These are phyloP conservation scores for Hedychridium roseum DNA, from an alignment of 2,888 invertebrate species.

Conservation along the genomic window DNA sequence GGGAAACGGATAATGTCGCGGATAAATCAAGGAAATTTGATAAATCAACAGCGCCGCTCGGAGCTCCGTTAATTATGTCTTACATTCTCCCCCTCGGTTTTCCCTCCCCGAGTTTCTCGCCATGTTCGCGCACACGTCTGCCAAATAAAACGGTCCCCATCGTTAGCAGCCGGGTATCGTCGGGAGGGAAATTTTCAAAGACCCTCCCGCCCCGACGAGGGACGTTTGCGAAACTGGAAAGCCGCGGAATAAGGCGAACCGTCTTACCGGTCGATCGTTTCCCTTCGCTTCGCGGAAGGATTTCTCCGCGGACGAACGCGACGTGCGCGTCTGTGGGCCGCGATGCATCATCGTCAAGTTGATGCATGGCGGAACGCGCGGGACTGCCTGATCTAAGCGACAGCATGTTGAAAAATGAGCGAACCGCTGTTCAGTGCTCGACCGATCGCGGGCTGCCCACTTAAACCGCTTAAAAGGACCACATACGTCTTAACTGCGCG, in stretches of 20 bases:
- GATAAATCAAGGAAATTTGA: slow-evolving; percentile 59
- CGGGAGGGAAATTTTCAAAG: background rate
- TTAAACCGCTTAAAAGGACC: too few species aligned
- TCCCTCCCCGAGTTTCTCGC: background rate
- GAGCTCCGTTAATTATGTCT: slow-evolving; percentile 27
- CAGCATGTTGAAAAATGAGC: slow-evolving; percentile 4
- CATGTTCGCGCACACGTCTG: background rate
- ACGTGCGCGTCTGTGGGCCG: too few species aligned
- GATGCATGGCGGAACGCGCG: slow-evolving; percentile 4
- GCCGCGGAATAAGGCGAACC: too few species aligned
- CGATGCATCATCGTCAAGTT: slow-evolving; percentile 7
- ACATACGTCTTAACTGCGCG: too few species aligned
- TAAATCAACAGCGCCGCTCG: slow-evolving; percentile 47
- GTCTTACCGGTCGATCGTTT: too few species aligned
- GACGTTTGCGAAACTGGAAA: too few species aligned
- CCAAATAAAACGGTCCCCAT: background rate
- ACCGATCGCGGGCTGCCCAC: too few species aligned
- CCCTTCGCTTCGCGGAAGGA: too few species aligned
- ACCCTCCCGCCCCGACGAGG: too few species aligned
- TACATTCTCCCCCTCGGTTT: slow-evolving; percentile 4
- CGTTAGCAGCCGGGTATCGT: background rate
- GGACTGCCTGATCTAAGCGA: background rate
- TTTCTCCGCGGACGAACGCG: too few species aligned
- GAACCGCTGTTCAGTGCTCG: background rate
- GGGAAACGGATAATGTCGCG: slow-evolving; percentile 55